phyloP scores from a whole-genome alignment of 1,140 invertebrate genomes.

The Drosophila rhopaloa region DNA sequence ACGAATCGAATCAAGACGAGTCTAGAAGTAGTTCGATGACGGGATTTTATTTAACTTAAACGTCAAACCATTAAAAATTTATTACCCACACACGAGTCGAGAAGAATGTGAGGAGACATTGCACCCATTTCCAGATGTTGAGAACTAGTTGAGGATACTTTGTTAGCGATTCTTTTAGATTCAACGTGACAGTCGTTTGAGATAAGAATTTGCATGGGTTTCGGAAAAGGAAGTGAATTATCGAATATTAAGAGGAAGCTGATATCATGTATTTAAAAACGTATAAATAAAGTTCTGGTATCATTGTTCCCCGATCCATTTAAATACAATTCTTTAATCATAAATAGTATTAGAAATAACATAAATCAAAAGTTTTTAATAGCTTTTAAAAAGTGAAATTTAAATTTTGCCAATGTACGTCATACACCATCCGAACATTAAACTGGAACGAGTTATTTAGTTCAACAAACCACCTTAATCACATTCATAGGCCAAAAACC shows the following conservation, averaged over 20 bases:
- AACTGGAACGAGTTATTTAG: conserved; percentile 16
- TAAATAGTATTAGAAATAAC: too few species aligned
- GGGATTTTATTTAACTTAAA: conserved; percentile 49
- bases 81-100: conserved; percentile 26
- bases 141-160: conserved; percentile 42
- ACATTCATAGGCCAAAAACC: background rate
- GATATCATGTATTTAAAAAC: background rate
- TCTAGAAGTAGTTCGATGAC: conserved; percentile 50
- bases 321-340: too few species aligned
- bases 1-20: conserved; percentile 21
- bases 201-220: conserved; percentile 22
- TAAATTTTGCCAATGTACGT: background rate
- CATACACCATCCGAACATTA: background rate
- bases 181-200: conserved; percentile 36
- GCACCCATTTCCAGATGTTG: conserved; percentile 18
- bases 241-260: background rate
- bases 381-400: background rate
- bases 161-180: conserved; percentile 31
- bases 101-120: conserved; percentile 30
- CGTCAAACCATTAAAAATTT: conserved; percentile 53
- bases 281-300: background rate
- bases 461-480: conserved; percentile 5
- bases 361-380: too few species aligned
- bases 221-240: conserved; percentile 12
- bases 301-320: background rate